These are phyloP conservation scores for Lipotes vexillifer DNA, from an alignment of 2,113 vertebrate genomes.

Conservation along the genomic window DNA sequence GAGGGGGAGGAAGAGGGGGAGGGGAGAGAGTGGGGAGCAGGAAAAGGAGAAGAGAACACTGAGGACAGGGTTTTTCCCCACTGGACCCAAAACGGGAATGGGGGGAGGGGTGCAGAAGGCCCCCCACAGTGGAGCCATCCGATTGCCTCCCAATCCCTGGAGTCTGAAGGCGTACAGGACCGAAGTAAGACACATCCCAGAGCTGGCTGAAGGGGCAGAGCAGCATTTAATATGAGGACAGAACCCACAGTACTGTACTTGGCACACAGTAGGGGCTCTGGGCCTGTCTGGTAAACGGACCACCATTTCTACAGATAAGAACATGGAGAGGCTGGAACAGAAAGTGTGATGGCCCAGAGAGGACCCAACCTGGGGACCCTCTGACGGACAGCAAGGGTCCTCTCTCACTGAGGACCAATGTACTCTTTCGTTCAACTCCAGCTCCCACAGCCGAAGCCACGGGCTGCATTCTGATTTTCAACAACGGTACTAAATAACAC, in stretches of 20 bases:
- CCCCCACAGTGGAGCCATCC: background rate
- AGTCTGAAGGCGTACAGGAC: background rate
- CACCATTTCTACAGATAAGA: background rate
- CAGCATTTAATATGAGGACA: too few species aligned
- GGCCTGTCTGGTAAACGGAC: fast-evolving
- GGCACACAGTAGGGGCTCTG: background rate
- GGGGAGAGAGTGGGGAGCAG: too few species aligned
- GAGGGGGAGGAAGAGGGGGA: background rate
- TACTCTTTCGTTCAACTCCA: background rate
- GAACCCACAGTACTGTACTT: background rate
- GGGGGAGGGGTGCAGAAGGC: background rate
- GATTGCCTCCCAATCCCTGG: background rate
- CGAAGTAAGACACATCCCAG: background rate
- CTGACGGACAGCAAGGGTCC: background rate
- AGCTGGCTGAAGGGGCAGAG: background rate
- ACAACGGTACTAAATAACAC: background rate
- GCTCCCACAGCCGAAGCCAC: background rate
- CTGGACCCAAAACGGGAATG: background rate
- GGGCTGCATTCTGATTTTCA: background rate
- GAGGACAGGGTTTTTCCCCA: background rate
- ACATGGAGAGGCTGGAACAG: too few species aligned
- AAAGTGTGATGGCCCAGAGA: too few species aligned
- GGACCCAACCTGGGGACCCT: background rate
- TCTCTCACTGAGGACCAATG: background rate
- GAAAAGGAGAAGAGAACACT: background rate